These are phyloP conservation scores for Steatocranus sp. DNA, from an alignment of 2,797 vertebrate genomes.

Conservation along the genomic window DNA sequence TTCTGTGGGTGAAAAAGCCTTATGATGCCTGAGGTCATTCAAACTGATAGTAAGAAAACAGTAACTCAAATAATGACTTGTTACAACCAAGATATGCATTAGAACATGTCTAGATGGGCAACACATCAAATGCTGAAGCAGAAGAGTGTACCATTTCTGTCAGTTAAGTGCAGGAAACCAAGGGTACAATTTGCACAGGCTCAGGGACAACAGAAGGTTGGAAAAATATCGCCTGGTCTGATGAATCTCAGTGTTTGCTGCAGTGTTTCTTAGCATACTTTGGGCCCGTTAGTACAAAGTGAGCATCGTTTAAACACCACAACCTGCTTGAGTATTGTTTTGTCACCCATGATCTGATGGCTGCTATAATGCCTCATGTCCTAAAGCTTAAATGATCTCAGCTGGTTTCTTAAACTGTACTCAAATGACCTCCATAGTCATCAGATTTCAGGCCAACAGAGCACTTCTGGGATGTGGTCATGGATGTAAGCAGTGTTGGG, in stretches of 20 bases:
- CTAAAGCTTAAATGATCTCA: background rate
- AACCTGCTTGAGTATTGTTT: background rate
- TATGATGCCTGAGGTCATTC: background rate
- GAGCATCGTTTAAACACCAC: background rate
- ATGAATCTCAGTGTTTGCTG: background rate
- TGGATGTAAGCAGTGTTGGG: background rate
- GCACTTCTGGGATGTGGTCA: background rate
- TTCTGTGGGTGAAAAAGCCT: background rate
- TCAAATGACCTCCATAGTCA: background rate
- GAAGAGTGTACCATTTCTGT: background rate
- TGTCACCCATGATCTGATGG: background rate
- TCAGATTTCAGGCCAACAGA: background rate
- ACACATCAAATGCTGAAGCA: background rate
- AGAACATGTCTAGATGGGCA: background rate
- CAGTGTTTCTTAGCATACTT: background rate
- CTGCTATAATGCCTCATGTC: background rate
- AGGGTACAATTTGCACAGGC: background rate
- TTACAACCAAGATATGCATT: background rate
- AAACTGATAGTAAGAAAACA: background rate
- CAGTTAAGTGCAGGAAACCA: background rate
- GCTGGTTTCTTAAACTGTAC: background rate
- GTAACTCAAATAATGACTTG: background rate
- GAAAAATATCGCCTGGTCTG: background rate
- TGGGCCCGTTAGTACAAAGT: background rate
- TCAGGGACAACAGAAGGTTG: background rate